These are phyloP conservation scores for Ceratosolen fusciceps DNA, from an alignment of 1,140 invertebrate species.

Conservation along the genomic window DNA sequence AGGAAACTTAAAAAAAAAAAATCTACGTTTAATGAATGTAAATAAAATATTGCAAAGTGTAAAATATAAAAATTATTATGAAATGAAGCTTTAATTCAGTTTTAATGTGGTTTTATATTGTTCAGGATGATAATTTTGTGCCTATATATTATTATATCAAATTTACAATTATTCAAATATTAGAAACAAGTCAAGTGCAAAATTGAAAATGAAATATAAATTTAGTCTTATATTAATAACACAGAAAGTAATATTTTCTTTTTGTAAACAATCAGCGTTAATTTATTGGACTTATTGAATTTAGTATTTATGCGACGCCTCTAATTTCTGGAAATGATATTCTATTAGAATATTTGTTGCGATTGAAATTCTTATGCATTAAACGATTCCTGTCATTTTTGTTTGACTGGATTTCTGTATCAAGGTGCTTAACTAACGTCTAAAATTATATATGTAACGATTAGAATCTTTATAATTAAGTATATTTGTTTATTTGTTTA, in stretches of 20 bases:
- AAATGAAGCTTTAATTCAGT: too few relatives aligned
- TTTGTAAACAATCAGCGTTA: too few relatives aligned
- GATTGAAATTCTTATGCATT: not conserved
- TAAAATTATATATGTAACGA: slow-evolving; percentile 52
- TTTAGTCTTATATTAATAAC: not conserved
- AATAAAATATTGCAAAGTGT: too few relatives aligned
- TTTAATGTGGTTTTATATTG: too few relatives aligned
- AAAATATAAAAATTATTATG: too few relatives aligned
- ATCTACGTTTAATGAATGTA: too few relatives aligned
- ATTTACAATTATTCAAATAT: too few relatives aligned
- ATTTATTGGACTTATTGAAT: not conserved
- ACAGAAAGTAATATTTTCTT: too few relatives aligned
- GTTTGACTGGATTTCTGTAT: not conserved
- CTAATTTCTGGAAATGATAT: slow-evolving; percentile 8
- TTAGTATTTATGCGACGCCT: not conserved
- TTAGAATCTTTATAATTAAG: not conserved
- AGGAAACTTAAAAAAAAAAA: too few relatives aligned
- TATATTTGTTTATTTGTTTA: not conserved
- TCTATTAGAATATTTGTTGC: not conserved
- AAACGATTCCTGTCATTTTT: not conserved
- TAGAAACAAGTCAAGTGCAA: too few relatives aligned
- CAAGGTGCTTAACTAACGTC: slow-evolving; percentile 53
- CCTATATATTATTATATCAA: too few relatives aligned
- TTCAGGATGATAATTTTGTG: too few relatives aligned
- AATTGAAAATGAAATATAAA: not conserved